Evolutionary conservation across 2,113 vertebrate genomes (phyloP), one percentile per base, ranked within the genome.

Genomic region (Chionomys nivalis): DNA sequence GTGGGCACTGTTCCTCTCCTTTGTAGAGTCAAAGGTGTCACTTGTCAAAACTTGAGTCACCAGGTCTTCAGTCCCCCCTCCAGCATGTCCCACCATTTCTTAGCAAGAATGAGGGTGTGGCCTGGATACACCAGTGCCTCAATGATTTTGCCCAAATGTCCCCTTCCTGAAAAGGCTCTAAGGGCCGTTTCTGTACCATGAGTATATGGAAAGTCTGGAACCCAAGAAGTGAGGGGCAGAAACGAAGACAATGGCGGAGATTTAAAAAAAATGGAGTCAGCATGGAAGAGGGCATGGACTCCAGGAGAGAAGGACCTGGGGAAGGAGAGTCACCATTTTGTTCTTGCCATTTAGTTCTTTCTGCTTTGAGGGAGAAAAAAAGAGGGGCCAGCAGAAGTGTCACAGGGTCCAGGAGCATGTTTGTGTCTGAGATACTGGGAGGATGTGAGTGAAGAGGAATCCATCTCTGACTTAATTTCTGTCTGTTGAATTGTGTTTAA

Each of bases 61-160:
- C 17, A 16, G 33, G n/a, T 42, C 58, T 52, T 75, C 39, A 42
- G 49, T 87, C 6, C 73, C 17, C 0, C 42, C 63, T 90, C 63
- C 28, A 44, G 52, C 28, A 44, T 26, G 66, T 44, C 77, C 58
- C 16, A 55, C 36, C 55, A 47, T 49, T 63, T 63, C 66, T 65
- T 68, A 7, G 79, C 17, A 23, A 79, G 55, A 10, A 39, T 44
- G 39, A 83, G 39, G 39, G 1, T 70, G 17, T 81, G 52, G n/a
- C 65, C 58, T 76, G n/a, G 58, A 17, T 13, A 36, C 5, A 6
- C 7, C 49, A 58, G 58, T 0, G 0, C 16, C 70, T 42, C n/a
- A 14, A 58, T n/a, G 39, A 36, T 10, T 39, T 89, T 68, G 28
- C 39, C 5, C 17, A 33, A 12, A 12, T 66, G 42, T 3, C 33